Base-by-base conservation (phyloP, 1,140 invertebrate species). In the Formica exsecta region DNA sequence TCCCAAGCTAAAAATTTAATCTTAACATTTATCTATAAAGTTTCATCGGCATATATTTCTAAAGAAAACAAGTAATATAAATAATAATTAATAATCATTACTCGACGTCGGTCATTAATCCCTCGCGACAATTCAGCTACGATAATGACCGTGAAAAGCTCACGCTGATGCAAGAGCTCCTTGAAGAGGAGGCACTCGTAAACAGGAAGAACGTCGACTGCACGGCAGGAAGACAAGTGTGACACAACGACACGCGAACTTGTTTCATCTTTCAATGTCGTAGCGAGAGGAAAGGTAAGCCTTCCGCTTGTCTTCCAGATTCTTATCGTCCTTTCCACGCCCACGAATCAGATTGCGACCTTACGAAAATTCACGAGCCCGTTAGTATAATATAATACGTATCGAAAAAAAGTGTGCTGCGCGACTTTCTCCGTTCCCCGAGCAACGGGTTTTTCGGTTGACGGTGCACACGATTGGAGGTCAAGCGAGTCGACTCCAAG, bases 351-450 rank as follows among this genome's bases (percentile, higher is more conserved):
- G 48, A 48, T 16, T 19, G 41, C 51, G 41, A 19, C 44, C 81
- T 19, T 36, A 81, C 68, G 71, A 61, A 41, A 61, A 57, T 51
- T 66, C 29, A 71, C 68, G 44, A 11, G 41, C 4, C 16, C 44
- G 65, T 86, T 77, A 41, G 29, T 25, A 62, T 59, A 87, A 44
- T 59, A 87, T 86, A 62, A n/a, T 3, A 19, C 38, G 3, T 13
- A 22, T 36, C 41, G 83, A 88, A 91, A 48, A 89, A 89, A 91
- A 91, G 87, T 89, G 51, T 91, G 90, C 76, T 91, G 88, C 89
- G 79, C 79, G 84, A 91, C 90, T 91, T 91, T 91, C 90, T 91
- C 89, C 87, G 84, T 77, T 90, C 64, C 81, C 36, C 90, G 87
- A 85, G 76, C 90, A 90, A 91, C 88, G 89, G 48, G 86, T 90